Base-by-base conservation (phyloP, 2,888 invertebrate genomes). In the Cepaea hortensis region DNA sequence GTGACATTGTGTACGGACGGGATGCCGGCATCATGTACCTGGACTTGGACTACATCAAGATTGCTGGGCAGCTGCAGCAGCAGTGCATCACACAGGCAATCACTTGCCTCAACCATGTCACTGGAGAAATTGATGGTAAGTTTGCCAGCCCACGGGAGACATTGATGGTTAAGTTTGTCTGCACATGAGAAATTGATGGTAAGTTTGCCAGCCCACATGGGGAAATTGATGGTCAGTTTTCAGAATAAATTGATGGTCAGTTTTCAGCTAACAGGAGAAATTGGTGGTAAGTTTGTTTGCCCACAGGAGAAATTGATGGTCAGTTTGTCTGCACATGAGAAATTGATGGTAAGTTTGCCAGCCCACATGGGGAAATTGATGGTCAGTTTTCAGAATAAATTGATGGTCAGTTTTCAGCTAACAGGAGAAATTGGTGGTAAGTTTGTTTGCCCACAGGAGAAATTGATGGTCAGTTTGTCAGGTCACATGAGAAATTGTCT, bases 41-140 rank as follows among this genome's bases (percentile, higher is more conserved):
- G 48, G 93, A 93, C 89, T 84, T 88, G 0, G 93, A 93, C 87
- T 94, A 94, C 89, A 87, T 92, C 48, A 89, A 90, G 61, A 89
- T 91, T 35, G 93, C 93, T 3, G 90, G 92, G 9, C 91, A 91
- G 84, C 90, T 94, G 62, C 93, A 94, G 90, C 91, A 91, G 84
- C 90, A 91, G 86, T 93, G 93, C 87, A 92, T 94, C 70, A 89
- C 90, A 50, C 91, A 93, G 61, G 90, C 91, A 48, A 92, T 91
- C 23, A 88, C 91, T 80, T 93, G 93, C 86, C 89, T 93, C 77
- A 90, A 92, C 85, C 89, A 91, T 85, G 93, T 92, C 15, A 91
- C 92, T 5, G 90, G 91, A 84, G 92, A 93, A 87, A 90, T 91
- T 76, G 92, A 92, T 88, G 92, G 91, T 91, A 88, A 73, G 88